These are phyloP conservation scores for Moxostoma hubbsi DNA, from an alignment of 2,797 vertebrate species.

Conservation along the genomic window DNA sequence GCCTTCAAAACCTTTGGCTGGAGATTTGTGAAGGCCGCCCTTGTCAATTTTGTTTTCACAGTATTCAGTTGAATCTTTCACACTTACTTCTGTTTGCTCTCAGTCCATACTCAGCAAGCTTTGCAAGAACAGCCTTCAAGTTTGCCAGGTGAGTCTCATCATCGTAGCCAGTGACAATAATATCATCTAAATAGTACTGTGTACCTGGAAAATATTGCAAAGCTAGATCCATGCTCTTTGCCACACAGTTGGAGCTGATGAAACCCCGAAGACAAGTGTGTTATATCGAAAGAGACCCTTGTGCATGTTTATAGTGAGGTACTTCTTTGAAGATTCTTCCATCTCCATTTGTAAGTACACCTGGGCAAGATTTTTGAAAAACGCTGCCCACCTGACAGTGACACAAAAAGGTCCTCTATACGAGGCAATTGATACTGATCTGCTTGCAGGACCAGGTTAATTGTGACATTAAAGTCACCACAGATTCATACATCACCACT, in stretches of 20 bases:
- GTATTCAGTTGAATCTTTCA: conserved; percentile 38
- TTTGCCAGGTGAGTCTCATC: background rate
- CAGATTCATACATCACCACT: too few relatives aligned
- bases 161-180: background rate
- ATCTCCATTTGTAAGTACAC: conserved; percentile 12
- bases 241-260: background rate
- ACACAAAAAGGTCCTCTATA: conserved; percentile 29
- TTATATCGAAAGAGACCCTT: conserved; percentile 21
- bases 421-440: conserved; percentile 12
- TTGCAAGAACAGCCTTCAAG: background rate
- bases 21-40: conserved; percentile 48
- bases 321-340: background rate
- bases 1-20: conserved; percentile 43
- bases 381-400: background rate
- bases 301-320: conserved; percentile 2
- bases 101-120: conserved; percentile 45
- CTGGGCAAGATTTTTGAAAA: conserved; percentile 11
- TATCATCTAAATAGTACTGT: conserved; percentile 20
- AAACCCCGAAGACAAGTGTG: background rate
- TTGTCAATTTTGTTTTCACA: conserved; percentile 46
- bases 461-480: background rate
- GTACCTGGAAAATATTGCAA: conserved; percentile 10
- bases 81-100: conserved; percentile 48
- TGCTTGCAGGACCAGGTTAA: background rate
- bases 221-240: background rate